Percentiles rank a stretch among this genome's conserved stretches.
phyloP scores from a whole-genome alignment of 1,140 invertebrate species.

The Dinoponera quadriceps region DNA sequence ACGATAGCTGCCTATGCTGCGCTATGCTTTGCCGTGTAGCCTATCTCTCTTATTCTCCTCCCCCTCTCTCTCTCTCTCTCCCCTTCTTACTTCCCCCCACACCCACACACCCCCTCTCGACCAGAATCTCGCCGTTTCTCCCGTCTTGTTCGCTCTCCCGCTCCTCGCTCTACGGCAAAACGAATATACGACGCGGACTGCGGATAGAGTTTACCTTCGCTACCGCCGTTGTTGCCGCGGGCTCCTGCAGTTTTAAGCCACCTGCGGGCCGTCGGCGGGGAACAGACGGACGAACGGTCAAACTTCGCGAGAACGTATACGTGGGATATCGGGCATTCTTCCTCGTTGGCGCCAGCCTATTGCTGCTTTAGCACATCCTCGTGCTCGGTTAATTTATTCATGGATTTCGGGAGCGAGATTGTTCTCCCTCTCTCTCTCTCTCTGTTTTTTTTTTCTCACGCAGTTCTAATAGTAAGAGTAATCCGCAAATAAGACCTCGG shows the following conservation, averaged over 20 bases:
- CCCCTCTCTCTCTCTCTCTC: neutral
- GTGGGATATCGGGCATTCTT: conserved; percentile 14
- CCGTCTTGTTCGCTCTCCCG: conserved; percentile 4
- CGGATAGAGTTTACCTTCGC: conserved; percentile 64
- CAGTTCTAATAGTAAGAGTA: too few species aligned
- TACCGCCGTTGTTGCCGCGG: conserved; percentile 19
- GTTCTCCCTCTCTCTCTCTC: too few species aligned
- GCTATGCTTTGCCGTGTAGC: conserved; percentile 74
- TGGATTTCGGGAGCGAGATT: neutral
- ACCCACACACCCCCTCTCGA: too few species aligned
- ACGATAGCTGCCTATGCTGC: conserved; percentile 81
- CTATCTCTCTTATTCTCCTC: conserved; percentile 53
- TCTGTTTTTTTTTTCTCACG: too few species aligned
- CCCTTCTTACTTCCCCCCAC: conserved; percentile 6
- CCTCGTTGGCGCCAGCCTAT: neutral
- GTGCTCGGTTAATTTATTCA: conserved; percentile 10
- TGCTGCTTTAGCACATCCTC: neutral
- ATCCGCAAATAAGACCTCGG: too few species aligned
- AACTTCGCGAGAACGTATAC: conserved; percentile 14
- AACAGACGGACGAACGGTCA: conserved; percentile 12
- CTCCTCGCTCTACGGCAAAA: conserved; percentile 31
- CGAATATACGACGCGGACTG: conserved; percentile 51
- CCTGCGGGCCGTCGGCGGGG: conserved; percentile 24
- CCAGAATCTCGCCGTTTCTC: neutral
- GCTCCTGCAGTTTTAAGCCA: conserved; percentile 56